Evolutionary conservation across 2,797 vertebrate genomes (phyloP), one percentile per base, ranked within the genome.

Genomic region (Heteromormyrus szaboi): DNA sequence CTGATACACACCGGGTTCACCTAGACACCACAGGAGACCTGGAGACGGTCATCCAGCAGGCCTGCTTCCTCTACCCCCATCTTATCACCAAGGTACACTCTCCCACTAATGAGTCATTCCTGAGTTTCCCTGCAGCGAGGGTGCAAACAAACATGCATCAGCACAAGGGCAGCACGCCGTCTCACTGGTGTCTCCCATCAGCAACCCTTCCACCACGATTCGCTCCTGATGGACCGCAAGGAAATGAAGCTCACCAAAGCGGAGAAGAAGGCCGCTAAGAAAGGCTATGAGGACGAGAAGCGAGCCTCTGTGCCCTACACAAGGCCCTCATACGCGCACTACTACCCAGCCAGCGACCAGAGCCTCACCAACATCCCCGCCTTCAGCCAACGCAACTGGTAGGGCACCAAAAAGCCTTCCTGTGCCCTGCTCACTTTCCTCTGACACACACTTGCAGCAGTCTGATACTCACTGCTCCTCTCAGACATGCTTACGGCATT

Each of bases 201-300:
- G 99, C 96, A 96, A 94, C 98, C 99, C 93, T 99, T 99, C 92
- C 97, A 99, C 91, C 99, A 99, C 0, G 98, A 99, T 93, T 99
- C 98, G 87, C 94, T 99, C 93, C 95, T 99, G 89, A 97, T 98
- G 93, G 98, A 99, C 94, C 96, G 98, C 72, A 99, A 98, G 94
- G 99, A 99, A 91, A 97, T 98, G n/a, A 99, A 98, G 94, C 94
- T 99, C 91, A 99, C 99, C 92, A 98, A 98, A 96, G 98, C 99
- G 54, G 99, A 99, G 96, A 99, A 99, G 94, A 97, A 98, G 93
- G 98, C 98, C 4, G 99, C 99, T 83, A 99, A 99, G 94, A 99
- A 99, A 90, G 97, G 98, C 94, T 99, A 99, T 0, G 98, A 99
- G 94, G 99, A 99, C 89, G 99, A 99, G 93, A 99, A 99, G 89